Base-by-base conservation (phyloP, 2,113 vertebrate genomes). In the Fregata magnificens region DNA sequence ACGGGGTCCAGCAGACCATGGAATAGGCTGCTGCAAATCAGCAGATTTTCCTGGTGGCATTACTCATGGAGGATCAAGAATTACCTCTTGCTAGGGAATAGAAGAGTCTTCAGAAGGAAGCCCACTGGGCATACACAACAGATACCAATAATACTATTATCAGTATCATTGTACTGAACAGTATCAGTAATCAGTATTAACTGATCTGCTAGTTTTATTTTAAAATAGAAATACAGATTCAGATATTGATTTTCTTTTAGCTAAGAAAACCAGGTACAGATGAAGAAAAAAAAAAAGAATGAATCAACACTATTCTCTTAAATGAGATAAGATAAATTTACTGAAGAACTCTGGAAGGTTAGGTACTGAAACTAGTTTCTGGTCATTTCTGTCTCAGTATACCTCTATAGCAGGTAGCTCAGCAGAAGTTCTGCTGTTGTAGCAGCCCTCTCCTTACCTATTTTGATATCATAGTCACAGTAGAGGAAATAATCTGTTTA, bases 21-120 rank as follows among this genome's bases (percentile, higher is more conserved):
- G 25, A 78, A 59, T 1, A 79, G 19, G 8, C 17, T 83, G 29
- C 56, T 90, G 47, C 20, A 50, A 50, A 82, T 78, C n/a, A 82
- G 16, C 42, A 79, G 14, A 36, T 87, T 81, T 84, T 72, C 19
- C 22, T 77, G 21, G 13, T 82, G 40, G 32, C 36, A 58, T 62
- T 91, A 22, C 6, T 76, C n/a, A 50, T 0, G 0, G 36, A 55
- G 3, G 13, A 69, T 5, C 1, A 2, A 90, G 73, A 71, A 76
- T 66, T 93, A 25, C 34, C 1, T 83, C 10, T 40, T 42, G 6
- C 26, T 25, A 31, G 17, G 28, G 32, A 38, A 34, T 31, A 34
- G 40, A 65, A 56, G 40, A 20, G 7, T 8, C 22, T 77, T 86
- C 58, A 36, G 32, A 77, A 81, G 40, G 18, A 76, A 80, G 24